Percentiles rank a stretch among this genome's conserved stretches.
Conservation (phyloP, 2,797 vertebrate genomes). For the Girardinus metallicus region DNA sequence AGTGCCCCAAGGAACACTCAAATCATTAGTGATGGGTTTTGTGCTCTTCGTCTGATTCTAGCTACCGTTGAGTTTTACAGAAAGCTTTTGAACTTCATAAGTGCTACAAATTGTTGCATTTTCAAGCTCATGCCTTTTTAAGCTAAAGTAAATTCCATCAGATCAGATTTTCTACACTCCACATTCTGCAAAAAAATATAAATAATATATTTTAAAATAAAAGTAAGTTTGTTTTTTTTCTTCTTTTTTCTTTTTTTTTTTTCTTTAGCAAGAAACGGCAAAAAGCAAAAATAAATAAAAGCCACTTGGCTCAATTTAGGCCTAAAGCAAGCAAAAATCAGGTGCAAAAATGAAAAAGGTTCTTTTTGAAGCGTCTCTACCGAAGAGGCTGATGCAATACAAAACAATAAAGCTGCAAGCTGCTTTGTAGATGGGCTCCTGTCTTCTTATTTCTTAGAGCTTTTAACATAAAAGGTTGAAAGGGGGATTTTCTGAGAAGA, state of each 20-base stretch:
- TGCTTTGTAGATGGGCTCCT: slow-evolving; percentile 2
- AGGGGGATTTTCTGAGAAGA: neutral
- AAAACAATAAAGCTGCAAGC: slow-evolving; percentile 34
- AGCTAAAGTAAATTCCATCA: neutral
- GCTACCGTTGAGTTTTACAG: neutral
- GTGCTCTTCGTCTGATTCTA: neutral
- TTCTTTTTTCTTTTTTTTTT: neutral
- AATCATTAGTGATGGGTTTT: neutral
- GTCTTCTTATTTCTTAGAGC: neutral
- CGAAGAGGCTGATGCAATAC: slow-evolving; percentile 33
- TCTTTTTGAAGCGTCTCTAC: neutral
- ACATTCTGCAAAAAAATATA: neutral
- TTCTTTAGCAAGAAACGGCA: neutral
- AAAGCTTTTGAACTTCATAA: neutral
- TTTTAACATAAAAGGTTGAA: slow-evolving; percentile 17
- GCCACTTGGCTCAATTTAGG: neutral
- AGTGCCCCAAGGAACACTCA: neutral
- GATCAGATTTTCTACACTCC: neutral
- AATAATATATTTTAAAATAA: neutral
- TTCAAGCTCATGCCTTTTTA: neutral
- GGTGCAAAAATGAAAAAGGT: slow-evolving; percentile 7
- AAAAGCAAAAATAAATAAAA: neutral
- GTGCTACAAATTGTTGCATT: neutral
- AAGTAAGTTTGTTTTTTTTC: neutral
- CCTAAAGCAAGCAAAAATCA: neutral